Percentiles rank a stretch among this genome's conserved stretches.
These are phyloP conservation scores for Branchellion lobata DNA, from an alignment of 2,888 invertebrate genomes.

Conservation along the genomic window DNA sequence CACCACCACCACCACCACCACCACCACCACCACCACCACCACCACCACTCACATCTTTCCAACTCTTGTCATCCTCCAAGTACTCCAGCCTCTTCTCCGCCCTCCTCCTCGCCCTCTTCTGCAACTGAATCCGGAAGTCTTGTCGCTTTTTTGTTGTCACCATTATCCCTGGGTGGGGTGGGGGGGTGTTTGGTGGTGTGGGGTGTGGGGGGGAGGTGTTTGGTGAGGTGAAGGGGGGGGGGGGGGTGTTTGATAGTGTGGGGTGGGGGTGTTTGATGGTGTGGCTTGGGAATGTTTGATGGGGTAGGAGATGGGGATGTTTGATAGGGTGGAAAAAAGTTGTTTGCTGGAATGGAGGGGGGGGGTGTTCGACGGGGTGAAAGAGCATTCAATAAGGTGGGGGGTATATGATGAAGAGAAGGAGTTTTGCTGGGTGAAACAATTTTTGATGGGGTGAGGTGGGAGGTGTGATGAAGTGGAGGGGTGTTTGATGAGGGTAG, in stretches of 20 bases:
- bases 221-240: background rate
- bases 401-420: no score
- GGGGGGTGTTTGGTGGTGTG: background rate
- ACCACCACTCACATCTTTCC: conserved; percentile 43
- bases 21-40: no score
- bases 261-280: background rate
- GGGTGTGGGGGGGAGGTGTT: background rate
- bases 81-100: conserved; percentile 48
- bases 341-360: no score
- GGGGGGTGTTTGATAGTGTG: background rate
- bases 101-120: conserved; percentile 48
- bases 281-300: background rate
- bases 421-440: no score
- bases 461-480: no score
- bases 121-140: conserved; percentile 49
- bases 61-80: conserved; percentile 48
- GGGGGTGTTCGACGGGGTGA: no score
- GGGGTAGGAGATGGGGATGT: background rate
- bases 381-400: no score
- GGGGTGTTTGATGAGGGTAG: no score
- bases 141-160: conserved; percentile 50
- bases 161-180: conserved; percentile 47
- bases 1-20: no score
- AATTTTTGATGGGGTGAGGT: no score
- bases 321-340: no score